Percentiles rank a stretch among this genome's conserved stretches.
These are phyloP conservation scores for Brachionus plicatilis DNA, from an alignment of 1,140 invertebrate species.

Conservation along the genomic window DNA sequence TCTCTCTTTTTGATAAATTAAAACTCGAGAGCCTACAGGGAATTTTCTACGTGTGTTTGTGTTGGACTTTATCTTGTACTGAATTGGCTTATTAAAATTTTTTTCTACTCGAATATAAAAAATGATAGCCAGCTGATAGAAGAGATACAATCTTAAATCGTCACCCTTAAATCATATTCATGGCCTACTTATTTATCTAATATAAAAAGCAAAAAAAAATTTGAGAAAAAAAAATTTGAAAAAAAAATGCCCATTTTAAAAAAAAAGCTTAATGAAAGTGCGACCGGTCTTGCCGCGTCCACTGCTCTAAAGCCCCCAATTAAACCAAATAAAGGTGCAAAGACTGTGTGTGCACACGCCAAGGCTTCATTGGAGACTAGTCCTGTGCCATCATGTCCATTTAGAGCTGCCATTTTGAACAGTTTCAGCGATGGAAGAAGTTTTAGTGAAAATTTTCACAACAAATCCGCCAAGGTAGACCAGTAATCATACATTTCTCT, in stretches of 20 bases:
- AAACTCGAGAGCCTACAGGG: neutral
- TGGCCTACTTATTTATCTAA: neutral
- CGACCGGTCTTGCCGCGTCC: neutral
- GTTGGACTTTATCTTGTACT: neutral
- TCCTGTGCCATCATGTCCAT: neutral
- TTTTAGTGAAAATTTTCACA: slow-evolving; percentile 5
- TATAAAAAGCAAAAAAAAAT: neutral
- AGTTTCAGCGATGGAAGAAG: neutral
- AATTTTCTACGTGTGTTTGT: neutral
- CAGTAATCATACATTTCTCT: neutral
- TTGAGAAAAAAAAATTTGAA: neutral
- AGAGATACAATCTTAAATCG: neutral
- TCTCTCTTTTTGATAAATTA: neutral
- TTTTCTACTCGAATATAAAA: neutral
- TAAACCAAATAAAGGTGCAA: neutral
- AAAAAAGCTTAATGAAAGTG: neutral
- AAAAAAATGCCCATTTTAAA: neutral
- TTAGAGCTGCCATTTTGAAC: neutral
- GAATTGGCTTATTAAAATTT: neutral
- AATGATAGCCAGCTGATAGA: neutral
- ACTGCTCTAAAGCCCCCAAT: neutral
- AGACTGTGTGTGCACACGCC: neutral
- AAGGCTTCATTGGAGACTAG: neutral
- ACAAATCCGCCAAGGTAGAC: neutral
- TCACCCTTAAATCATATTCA: neutral